A percentile compares a stretch with the other conserved stretches of the same genome.
These are phyloP conservation scores for Drosophila koepferae DNA, from an alignment of 2,888 invertebrate genomes.

Conservation along the genomic window DNA sequence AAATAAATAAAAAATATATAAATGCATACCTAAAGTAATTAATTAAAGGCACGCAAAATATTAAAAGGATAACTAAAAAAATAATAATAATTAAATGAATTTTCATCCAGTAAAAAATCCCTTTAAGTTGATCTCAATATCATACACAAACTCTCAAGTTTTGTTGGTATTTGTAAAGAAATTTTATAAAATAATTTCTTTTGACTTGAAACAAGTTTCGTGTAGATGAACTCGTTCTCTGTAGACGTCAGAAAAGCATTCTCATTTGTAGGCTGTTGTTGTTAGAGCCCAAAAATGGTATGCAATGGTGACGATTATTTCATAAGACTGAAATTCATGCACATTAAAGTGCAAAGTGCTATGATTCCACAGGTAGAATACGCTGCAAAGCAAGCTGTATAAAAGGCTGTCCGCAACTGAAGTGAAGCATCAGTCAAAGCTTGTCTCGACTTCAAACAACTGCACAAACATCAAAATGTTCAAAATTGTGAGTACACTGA, in stretches of 20 bases:
- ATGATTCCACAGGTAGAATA: not conserved
- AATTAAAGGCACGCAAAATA: too few relatives aligned
- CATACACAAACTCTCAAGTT: not conserved
- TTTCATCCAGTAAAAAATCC: too few relatives aligned
- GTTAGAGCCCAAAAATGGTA: not conserved
- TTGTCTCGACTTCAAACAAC: constrained; percentile 43
- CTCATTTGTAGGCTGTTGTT: not conserved
- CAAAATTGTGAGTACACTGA: constrained; percentile 58
- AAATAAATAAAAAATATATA: too few relatives aligned
- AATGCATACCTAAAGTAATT: too few relatives aligned
- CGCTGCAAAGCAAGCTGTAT: constrained; percentile 1
- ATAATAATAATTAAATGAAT: too few relatives aligned
- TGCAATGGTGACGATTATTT: not conserved
- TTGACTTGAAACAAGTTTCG: not conserved
- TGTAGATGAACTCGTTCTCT: not conserved
- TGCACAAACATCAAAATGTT: constrained; percentile 61
- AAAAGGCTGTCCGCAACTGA: constrained; percentile 37
- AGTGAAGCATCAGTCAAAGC: constrained; percentile 62
- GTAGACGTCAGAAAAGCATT: not conserved
- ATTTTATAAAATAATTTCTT: not conserved
- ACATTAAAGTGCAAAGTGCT: not conserved
- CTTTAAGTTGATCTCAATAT: not conserved
- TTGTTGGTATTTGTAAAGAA: not conserved
- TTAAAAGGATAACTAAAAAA: too few relatives aligned
- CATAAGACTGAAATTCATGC: not conserved